Evolutionary conservation across 2,797 vertebrate species (phyloP).

Genomic region (Karalla daura): DNA sequence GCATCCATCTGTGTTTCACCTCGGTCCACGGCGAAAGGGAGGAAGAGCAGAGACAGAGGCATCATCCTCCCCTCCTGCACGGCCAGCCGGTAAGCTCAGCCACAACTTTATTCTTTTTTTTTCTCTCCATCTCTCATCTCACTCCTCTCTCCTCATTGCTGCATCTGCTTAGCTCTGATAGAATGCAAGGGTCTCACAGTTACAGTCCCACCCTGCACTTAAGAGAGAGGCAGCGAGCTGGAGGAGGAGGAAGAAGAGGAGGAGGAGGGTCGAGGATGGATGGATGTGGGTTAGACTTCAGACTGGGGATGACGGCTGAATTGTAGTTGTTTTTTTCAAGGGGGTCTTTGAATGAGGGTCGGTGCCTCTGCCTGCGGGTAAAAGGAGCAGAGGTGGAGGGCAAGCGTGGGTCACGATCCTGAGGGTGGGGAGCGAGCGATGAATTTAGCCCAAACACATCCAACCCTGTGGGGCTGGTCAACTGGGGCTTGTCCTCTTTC

Average conservation of each 20-base stretch:
- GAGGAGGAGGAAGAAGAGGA: constrained; percentile 34
- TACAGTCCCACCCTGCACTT: constrained; percentile 52
- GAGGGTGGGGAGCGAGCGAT: constrained; percentile 7
- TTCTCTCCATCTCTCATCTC: constrained; percentile 1
- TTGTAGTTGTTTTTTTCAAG: constrained; percentile 12
- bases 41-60: constrained; percentile 71
- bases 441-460: constrained; percentile 17
- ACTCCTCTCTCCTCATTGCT: constrained; percentile 25
- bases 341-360: not conserved
- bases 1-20: constrained; percentile 59
- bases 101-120: constrained; percentile 24
- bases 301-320: constrained; percentile 32
- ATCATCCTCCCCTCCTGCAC: constrained; percentile 71
- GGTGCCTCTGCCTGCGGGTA: constrained; percentile 11
- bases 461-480: constrained; percentile 56
- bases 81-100: constrained; percentile 80
- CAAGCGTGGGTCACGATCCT: constrained; percentile 24
- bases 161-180: constrained; percentile 13
- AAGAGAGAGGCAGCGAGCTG: constrained; percentile 26
- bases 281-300: constrained; percentile 51
- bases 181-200: constrained; percentile 20
- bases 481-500: constrained; percentile 74
- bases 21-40: constrained; percentile 58
- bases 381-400: constrained; percentile 23
- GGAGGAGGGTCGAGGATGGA: constrained; percentile 46